Conservation (phyloP, 1,140 invertebrate species). For the Halictus rubicundus region DNA sequence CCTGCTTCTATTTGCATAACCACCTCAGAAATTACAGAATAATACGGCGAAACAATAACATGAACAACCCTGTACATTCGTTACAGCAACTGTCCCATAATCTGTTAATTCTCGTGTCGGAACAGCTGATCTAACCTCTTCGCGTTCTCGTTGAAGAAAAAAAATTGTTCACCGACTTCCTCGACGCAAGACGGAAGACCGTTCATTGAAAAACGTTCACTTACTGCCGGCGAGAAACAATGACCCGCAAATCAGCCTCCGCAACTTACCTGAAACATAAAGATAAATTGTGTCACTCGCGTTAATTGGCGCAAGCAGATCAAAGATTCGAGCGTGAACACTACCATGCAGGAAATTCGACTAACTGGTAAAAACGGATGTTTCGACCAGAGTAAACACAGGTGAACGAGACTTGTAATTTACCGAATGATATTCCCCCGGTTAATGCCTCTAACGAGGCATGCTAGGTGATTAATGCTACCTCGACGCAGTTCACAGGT, state of each 20-base stretch:
- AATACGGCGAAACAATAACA: slow-evolving; percentile 60
- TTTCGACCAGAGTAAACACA: not conserved
- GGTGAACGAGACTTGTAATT: not conserved
- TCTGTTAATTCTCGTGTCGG: not conserved
- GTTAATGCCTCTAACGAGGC: not conserved
- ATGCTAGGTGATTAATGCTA: not conserved
- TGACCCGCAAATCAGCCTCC: too few relatives aligned
- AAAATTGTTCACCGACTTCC: too few relatives aligned
- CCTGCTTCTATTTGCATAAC: slow-evolving; percentile 69
- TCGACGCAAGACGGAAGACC: too few relatives aligned
- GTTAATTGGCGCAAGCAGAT: too few relatives aligned
- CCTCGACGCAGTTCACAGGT: not conserved
- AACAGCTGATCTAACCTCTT: not conserved
- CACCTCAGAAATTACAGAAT: slow-evolving; percentile 70
- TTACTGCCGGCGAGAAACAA: too few relatives aligned
- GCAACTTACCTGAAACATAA: too few relatives aligned
- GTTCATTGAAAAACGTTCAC: too few relatives aligned
- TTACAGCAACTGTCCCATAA: slow-evolving; percentile 46
- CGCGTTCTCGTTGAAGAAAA: too few relatives aligned
- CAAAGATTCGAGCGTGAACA: too few relatives aligned
- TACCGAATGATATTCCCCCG: not conserved
- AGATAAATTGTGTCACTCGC: too few relatives aligned
- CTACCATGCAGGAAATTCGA: too few relatives aligned
- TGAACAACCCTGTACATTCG: slow-evolving; percentile 57
- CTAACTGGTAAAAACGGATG: not conserved